Evolutionary conservation across 1,140 invertebrate genomes (phyloP), one percentile per base, ranked within the genome.

Genomic region (Leptinotarsa texana): DNA sequence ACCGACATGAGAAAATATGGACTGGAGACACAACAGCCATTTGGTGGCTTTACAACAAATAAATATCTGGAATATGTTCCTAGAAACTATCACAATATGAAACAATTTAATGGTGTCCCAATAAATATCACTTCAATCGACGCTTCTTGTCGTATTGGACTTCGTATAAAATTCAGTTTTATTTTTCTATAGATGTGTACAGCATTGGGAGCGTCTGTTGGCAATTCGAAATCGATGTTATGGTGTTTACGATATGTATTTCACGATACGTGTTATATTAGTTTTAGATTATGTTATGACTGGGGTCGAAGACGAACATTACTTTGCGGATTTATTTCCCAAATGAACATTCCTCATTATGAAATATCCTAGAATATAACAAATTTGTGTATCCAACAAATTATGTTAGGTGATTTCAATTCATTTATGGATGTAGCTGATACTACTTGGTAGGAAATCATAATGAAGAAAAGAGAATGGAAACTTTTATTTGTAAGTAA

Each of bases 51-150:
- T 65, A 17, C 11, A 21, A 65, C 21, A 65, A 65, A 65, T 65
- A 65, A 65, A 65, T 22, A 22, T 65, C 15, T 27, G 63, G 0
- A 24, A 22, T 65, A 15, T 65, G 24, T 65, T 65, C 21, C 4
- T 27, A 21, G 15, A 65, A 65, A 21, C 63, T 17, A 22, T 0
- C 61, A 62, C 61, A 62, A 65, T 18, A 65, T 65, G 63, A 65
- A 65, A 65, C 63, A 65, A 1, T 18, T 65, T 65, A 15, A 21
- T 5, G 11, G 21, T 65, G 1, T 13, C 22, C 21, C 63, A 65
- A 65, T 65, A 65, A 65, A 65, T 65, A 65, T 24, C 63, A 21
- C 11, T 65, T 65, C 63, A 65, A 22, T 27, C 63, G 63, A 27
- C 63, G 11, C 6, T 65, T 65, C 15, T 15, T 6, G 63, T 27